Base-by-base conservation (phyloP, 2,113 vertebrate genomes). In the Forbesichthys agassizii region DNA sequence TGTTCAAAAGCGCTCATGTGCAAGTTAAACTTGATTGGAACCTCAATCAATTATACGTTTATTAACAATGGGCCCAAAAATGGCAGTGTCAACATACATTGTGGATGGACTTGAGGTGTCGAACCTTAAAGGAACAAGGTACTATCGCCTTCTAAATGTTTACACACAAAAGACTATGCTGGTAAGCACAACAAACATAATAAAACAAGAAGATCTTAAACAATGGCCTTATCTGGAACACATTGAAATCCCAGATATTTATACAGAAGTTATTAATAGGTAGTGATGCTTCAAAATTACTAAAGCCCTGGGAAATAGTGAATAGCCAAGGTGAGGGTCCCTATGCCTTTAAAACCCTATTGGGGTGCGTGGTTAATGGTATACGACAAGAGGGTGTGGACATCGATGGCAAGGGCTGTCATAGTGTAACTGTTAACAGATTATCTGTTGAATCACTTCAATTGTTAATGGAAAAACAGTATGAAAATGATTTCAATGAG, bases 191-290 rank as follows among this genome's bases (percentile, higher is more conserved):
- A 54, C 60, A 0, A 76, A 75, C n/a, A 78, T 73, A 36, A 66
- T 61, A 27, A 0, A 14, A 1, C 61, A 77, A 61, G 55, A 75
- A 49, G 64, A 77, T 61, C 13, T 77, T 46, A 2, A 56, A 0
- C 33, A 18, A 1, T 87, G 74, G 74, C 49, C 72, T 3, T 62
- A 80, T 9, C 20, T 74, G 2, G 70, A 74, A 9, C 36, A 77
- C 8, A 57, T 74, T 3, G 46, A 33, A n/a, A 9, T 86, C 33
- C 75, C 70, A 5, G 51, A 51, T n/a, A 74, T 71, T 4, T 3
- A 77, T 7, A 54, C 68, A 42, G 16, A 57, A 8, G 18, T 16
- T 69, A 6, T 12, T 75, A 36, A 75, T 69, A 0, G 73, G 61
- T 1, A 55, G 51, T 33, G 61, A 73, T 53, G 56, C 57, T 18